phyloP scores from a whole-genome alignment of 2,113 vertebrate genomes.

The Pachycephala philippinensis region DNA sequence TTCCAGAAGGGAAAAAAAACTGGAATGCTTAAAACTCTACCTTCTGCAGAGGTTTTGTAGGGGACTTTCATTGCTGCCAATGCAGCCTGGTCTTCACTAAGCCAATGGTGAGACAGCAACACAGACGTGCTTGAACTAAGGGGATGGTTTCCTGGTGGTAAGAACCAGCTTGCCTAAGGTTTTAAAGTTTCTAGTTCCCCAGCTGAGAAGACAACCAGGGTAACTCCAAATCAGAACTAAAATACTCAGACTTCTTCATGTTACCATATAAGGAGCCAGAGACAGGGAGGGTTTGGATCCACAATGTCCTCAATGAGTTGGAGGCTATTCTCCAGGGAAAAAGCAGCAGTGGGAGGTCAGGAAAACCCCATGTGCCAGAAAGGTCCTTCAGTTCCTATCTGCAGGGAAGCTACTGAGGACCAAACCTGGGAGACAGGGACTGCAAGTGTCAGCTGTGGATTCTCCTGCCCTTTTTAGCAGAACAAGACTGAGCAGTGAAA shows the following conservation, averaged over 20 bases:
- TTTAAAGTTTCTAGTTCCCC: neutral
- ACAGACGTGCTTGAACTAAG: neutral
- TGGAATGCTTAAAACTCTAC: neutral
- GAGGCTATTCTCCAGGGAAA: constrained; percentile 1
- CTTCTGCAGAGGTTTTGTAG: neutral
- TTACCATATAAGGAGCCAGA: constrained; percentile 49
- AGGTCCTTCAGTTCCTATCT: neutral
- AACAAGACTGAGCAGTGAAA: neutral
- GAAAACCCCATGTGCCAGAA: neutral
- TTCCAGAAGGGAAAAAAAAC: neutral
- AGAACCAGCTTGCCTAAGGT: neutral
- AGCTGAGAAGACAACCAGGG: neutral
- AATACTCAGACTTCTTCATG: neutral
- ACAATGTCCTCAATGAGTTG: neutral
- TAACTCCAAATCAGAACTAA: neutral
- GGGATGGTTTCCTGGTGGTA: neutral
- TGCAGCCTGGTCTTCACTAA: neutral
- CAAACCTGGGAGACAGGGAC: neutral
- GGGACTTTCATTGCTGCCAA: neutral
- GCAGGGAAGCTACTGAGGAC: neutral
- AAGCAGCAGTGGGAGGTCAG: neutral
- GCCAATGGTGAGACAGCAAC: neutral
- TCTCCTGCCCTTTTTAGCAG: neutral
- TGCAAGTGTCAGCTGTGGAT: neutral
- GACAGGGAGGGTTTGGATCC: neutral